Percentiles rank a stretch among this genome's conserved stretches.
These are phyloP conservation scores for Poeciliopsis paucimaculata DNA, from an alignment of 2,797 vertebrate species.

Conservation along the genomic window DNA sequence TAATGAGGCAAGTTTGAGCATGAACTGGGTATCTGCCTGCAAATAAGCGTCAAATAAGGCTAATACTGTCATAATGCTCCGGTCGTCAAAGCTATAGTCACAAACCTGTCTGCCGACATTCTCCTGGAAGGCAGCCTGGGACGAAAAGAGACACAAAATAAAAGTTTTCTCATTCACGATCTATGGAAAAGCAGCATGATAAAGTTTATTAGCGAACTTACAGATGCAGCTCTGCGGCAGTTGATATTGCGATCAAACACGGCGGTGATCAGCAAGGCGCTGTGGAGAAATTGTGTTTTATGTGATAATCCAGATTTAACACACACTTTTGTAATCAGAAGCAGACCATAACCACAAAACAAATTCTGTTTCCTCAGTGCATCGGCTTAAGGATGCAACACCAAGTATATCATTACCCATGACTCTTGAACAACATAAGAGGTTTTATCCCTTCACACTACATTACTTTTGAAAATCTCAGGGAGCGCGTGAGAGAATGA, in stretches of 20 bases:
- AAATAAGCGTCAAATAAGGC: constrained; percentile 57
- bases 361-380: constrained; percentile 17
- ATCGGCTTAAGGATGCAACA: not conserved
- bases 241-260: constrained; percentile 93
- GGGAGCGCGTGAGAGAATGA: constrained; percentile 45
- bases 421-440: constrained; percentile 1
- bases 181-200: not conserved
- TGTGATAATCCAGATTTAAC: not conserved
- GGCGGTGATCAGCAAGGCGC: constrained; percentile 88
- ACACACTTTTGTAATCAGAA: not conserved
- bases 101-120: constrained; percentile 99
- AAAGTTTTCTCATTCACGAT: constrained; percentile 23
- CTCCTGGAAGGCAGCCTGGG: constrained; percentile 98
- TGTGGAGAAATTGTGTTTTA: constrained; percentile 55
- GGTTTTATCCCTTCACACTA: not conserved
- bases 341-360: not conserved
- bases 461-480: constrained; percentile 9
- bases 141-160: constrained; percentile 74
- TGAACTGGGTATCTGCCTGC: constrained; percentile 47
- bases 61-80: constrained; percentile 41
- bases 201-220: constrained; percentile 74
- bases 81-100: constrained; percentile 40
- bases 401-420: constrained; percentile 28
- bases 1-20: constrained; percentile 63
- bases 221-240: constrained; percentile 94